Percentiles rank a stretch among this genome's conserved stretches.
Evolutionary conservation across 2,888 invertebrate genomes (phyloP).

Genomic region (Aphidoletes aphidimyza): DNA sequence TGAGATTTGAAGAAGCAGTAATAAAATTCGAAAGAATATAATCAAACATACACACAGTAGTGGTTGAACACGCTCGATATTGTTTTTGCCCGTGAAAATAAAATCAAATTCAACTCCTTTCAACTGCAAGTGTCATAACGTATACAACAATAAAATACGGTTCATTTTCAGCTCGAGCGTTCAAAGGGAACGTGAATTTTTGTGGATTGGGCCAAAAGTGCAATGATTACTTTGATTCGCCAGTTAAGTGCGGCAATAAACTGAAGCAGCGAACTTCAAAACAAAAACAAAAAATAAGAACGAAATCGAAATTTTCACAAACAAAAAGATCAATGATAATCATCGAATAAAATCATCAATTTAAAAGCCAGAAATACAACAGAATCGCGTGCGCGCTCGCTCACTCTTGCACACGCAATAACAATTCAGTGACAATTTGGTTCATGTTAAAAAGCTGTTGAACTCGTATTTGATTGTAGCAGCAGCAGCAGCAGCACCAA

Average conservation of each 20-base stretch:
- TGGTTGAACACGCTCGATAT: background rate
- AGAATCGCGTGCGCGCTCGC: no score
- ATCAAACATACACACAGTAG: background rate
- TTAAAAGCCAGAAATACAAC: background rate
- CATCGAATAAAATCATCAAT: conserved; percentile 24
- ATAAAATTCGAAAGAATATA: conserved; percentile 43
- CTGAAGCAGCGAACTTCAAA: no score
- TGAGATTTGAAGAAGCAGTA: conserved; percentile 32
- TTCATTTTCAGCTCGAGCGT: background rate
- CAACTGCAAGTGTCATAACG: background rate
- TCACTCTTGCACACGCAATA: background rate
- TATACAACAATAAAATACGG: background rate
- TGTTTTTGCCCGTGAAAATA: no score
- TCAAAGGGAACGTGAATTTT: background rate
- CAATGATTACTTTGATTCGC: conserved; percentile 18
- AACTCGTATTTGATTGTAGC: no score
- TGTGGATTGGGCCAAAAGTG: background rate
- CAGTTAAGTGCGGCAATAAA: conserved; percentile 26
- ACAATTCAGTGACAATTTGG: no score
- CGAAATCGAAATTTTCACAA: background rate
- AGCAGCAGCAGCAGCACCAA: no score
- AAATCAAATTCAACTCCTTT: background rate
- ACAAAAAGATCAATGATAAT: conserved; percentile 1
- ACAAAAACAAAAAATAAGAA: background rate
- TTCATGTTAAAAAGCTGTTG: no score